Evolutionary conservation across 2,113 vertebrate species (phyloP), one percentile per base, ranked within the genome.

Genomic region (Chauna torquata): DNA sequence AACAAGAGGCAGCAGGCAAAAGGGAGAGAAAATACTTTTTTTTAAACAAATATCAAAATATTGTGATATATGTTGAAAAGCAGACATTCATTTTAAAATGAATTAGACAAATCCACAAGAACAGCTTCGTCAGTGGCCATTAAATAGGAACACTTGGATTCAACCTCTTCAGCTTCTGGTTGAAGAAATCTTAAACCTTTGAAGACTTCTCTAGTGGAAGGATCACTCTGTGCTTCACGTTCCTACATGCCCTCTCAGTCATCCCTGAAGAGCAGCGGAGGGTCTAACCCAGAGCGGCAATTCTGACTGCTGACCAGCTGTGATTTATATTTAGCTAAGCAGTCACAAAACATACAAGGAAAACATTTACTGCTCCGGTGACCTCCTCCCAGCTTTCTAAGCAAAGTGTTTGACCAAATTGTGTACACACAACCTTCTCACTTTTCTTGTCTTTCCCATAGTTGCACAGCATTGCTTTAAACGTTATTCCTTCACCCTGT

Each of bases 231-330:
- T 57, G 42, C 22, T 59, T 23, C 30, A 20, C 1, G 5, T 11
- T 69, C 59, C 45, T 12, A 34, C 18, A 34, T 0, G 0, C 9
- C 9, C 44, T 22, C 66, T 30, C 55, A 59, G 8, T 23, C 25
- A 23, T 4, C 30, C n/a, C 32, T 1, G 14, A 54, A 77, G 64
- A 70, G n/a, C 38, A 70, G 50, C 38, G 64, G 47, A 15, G 7
- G 3, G 2, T n/a, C 14, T 75, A 49, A 44, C 11, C 34, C 83
- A 84, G 34, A 50, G 55, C 11, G 34, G 52, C 47, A 76, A 27
- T 54, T 34, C 65, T 62, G 40, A 42, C 83, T 45, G 18, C 54
- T 86, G 27, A 54, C 66, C 36, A 70, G 34, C 61, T 50, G 38
- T 18, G 28, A 55, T 75, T 78, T 62, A 22, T 17, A 42, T 66